These are phyloP conservation scores for Dolichoris vasculosae DNA, from an alignment of 1,140 invertebrate species.

Conservation along the genomic window DNA sequence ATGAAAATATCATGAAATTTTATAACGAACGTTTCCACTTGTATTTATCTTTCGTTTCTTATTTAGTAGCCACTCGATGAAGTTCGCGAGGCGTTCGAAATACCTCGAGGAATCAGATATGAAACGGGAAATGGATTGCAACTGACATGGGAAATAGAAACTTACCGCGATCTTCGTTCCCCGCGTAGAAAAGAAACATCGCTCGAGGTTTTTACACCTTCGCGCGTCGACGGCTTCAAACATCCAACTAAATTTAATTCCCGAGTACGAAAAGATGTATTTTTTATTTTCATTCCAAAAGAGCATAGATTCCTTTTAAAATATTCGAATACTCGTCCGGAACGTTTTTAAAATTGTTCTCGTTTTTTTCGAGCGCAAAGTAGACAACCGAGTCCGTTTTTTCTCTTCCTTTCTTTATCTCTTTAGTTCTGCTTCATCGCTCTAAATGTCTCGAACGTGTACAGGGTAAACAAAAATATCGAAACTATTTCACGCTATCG, in stretches of 20 bases:
- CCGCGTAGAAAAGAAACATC: conserved; percentile 5
- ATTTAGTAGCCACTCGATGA: neutral
- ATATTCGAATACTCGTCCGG: too few relatives aligned
- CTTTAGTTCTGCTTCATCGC: too few relatives aligned
- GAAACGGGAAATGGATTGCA: conserved; percentile 47
- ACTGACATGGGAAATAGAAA: conserved; percentile 46
- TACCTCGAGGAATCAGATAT: conserved; percentile 45
- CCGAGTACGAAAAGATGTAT: too few relatives aligned
- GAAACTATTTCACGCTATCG: neutral
- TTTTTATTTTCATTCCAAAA: too few relatives aligned
- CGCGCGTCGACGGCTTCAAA: conserved; percentile 14
- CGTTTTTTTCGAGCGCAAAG: too few relatives aligned
- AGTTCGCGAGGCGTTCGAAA: neutral
- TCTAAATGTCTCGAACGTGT: too few relatives aligned
- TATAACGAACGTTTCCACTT: neutral
- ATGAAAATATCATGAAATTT: neutral
- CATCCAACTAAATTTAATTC: too few relatives aligned
- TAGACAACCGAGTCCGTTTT: too few relatives aligned
- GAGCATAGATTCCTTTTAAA: too few relatives aligned
- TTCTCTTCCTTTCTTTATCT: too few relatives aligned
- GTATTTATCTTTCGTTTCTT: neutral
- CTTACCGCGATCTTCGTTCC: conserved; percentile 17
- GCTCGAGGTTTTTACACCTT: conserved; percentile 11
- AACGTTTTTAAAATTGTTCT: too few relatives aligned
- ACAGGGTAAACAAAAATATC: neutral